Conservation (phyloP, 2,797 vertebrate species). For the Malurus leucopterus region DNA sequence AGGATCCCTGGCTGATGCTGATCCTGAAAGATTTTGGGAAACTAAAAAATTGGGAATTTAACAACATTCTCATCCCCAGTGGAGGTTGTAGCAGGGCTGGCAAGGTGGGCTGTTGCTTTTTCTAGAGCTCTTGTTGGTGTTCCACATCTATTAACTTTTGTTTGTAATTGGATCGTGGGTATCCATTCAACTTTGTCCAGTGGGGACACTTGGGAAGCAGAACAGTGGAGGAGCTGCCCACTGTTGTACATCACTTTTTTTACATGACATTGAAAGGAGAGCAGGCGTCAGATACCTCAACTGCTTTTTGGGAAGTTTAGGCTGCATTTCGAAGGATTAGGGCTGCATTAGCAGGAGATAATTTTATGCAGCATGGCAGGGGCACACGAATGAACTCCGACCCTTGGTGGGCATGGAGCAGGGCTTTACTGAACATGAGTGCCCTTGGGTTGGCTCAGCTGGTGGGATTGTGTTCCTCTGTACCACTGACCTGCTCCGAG, state of each 20-base stretch:
- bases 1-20: neutral
- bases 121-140: neutral
- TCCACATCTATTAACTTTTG: neutral
- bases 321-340: neutral
- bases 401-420: neutral
- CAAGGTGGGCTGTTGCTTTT: neutral
- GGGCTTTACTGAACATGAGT: neutral
- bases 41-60: neutral
- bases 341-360: neutral
- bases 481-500: neutral
- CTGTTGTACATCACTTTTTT: rapidly evolving
- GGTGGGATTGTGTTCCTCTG: neutral
- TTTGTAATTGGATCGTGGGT: neutral
- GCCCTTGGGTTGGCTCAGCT: neutral
- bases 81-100: neutral
- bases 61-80: rapidly evolving
- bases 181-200: neutral
- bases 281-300: no score
- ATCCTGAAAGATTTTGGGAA: neutral
- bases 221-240: rapidly evolving
- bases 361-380: neutral
- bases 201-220: rapidly evolving
- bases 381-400: rapidly evolving
- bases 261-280: neutral
- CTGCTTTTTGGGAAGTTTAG: neutral